phyloP scores from a whole-genome alignment of 2,888 invertebrate species.

The Acleris holmiana region DNA sequence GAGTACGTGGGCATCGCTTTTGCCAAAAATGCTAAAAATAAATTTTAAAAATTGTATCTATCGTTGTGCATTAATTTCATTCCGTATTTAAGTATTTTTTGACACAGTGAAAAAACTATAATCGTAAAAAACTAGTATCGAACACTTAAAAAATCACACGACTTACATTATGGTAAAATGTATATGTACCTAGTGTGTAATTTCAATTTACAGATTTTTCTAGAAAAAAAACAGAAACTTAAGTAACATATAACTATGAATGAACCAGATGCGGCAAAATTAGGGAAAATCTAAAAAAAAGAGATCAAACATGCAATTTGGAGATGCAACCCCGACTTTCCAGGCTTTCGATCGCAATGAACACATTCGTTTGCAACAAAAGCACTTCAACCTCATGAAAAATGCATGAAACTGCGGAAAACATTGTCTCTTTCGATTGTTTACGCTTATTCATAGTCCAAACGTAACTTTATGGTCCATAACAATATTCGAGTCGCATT shows the following conservation, averaged over 20 bases:
- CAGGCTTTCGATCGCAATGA: constrained; percentile 37
- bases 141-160: no score
- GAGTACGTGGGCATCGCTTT: no score
- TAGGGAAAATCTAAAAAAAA: constrained; percentile 3
- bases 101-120: no score
- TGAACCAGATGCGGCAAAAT: background rate
- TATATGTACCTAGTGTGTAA: no score
- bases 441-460: constrained; percentile 40
- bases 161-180: no score
- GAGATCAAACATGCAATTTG: constrained; percentile 25
- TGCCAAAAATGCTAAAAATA: no score
- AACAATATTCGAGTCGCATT: constrained; percentile 39
- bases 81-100: no score
- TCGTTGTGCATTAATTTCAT: no score
- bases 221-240: no score
- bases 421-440: constrained; percentile 41
- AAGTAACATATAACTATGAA: background rate
- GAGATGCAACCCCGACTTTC: constrained; percentile 30
- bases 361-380: constrained; percentile 38
- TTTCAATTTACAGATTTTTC: no score
- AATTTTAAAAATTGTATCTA: no score
- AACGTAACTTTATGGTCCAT: constrained; percentile 39
- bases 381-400: constrained; percentile 38
- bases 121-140: no score
- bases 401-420: constrained; percentile 41